Evolutionary conservation across 2,888 invertebrate genomes (phyloP).

Genomic region (Odontocerum albicorne): DNA sequence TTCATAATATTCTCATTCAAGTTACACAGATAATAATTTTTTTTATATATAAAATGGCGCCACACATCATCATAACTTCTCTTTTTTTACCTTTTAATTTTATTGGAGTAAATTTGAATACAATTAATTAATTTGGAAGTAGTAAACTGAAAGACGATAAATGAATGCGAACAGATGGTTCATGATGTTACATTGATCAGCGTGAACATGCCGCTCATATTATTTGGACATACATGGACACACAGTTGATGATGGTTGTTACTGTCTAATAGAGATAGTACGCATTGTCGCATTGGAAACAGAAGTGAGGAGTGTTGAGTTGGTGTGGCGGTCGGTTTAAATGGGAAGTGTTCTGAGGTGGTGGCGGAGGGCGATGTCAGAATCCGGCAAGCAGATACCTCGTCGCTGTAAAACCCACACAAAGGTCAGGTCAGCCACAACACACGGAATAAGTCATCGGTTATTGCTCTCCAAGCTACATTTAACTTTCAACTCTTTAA

Average conservation of each 20-base stretch:
- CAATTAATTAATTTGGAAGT: too few relatives aligned
- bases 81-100: too few relatives aligned
- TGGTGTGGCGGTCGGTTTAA: conserved; percentile 34
- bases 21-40: too few relatives aligned
- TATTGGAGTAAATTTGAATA: too few relatives aligned
- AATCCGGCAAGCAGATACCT: conserved; percentile 61
- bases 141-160: too few relatives aligned
- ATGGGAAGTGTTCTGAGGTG: conserved; percentile 28
- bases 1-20: too few relatives aligned
- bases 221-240: too few relatives aligned
- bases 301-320: conserved; percentile 30
- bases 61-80: too few relatives aligned
- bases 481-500: conserved; percentile 34
- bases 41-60: too few relatives aligned
- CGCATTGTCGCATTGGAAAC: conserved; percentile 25
- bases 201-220: background rate
- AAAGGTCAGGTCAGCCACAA: conserved; percentile 8
- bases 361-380: conserved; percentile 52
- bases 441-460: too few relatives aligned
- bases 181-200: background rate
- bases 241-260: background rate
- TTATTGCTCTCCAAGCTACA: too few relatives aligned
- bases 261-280: conserved; percentile 9
- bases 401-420: conserved; percentile 54
- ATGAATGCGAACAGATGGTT: too few relatives aligned